phyloP scores from a whole-genome alignment of 2,113 vertebrate species.

The Balaeniceps rex region DNA sequence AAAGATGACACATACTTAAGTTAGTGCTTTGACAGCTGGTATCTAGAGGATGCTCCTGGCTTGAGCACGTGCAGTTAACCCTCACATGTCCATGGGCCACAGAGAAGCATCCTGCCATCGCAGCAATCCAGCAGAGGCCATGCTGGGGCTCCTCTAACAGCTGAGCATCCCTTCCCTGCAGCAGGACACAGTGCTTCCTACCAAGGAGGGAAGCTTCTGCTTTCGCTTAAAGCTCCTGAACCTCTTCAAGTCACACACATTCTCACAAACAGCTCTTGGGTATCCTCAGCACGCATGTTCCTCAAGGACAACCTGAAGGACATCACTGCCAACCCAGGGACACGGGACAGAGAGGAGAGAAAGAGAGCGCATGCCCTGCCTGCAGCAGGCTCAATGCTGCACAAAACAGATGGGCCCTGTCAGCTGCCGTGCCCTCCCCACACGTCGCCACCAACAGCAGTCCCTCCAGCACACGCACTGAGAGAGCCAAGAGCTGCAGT shows the following conservation, averaged over 20 bases:
- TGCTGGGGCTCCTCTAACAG: background rate
- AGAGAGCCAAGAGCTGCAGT: background rate
- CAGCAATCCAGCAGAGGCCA: background rate
- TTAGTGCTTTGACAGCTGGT: background rate
- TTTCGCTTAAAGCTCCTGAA: background rate
- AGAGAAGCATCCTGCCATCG: background rate
- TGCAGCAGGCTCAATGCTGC: background rate
- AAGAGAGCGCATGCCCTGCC: background rate
- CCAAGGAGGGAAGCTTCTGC: background rate
- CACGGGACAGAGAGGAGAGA: background rate
- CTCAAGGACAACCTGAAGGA: background rate
- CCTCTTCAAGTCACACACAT: background rate
- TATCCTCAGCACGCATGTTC: background rate
- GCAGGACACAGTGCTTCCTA: background rate
- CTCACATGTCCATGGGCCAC: accelerated
- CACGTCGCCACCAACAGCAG: background rate
- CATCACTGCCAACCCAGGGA: background rate
- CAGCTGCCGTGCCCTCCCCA: background rate
- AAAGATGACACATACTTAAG: background rate
- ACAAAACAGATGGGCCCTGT: background rate
- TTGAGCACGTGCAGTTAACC: background rate
- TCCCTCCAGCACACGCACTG: background rate
- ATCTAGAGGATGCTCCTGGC: background rate
- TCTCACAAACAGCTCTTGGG: background rate
- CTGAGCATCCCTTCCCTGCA: background rate